Evolutionary conservation across 92 coral and sea anemone species (phyloP).

Genomic region (Desmophyllum pertusum): DNA sequence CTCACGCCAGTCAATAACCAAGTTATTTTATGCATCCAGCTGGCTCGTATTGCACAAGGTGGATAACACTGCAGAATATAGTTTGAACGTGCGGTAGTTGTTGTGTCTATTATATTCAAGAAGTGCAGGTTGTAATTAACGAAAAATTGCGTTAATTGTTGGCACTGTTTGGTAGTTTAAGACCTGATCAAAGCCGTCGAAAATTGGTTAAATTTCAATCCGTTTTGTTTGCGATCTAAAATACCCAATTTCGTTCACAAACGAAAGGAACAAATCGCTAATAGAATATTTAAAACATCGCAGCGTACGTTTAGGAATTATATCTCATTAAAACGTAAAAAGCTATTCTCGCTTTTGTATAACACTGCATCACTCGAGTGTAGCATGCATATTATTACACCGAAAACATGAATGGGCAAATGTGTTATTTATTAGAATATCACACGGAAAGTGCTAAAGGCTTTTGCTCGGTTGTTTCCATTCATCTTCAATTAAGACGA

Average conservation of each 20-base stretch:
- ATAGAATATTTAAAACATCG: neutral
- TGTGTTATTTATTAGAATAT: neutral
- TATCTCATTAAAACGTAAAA: neutral
- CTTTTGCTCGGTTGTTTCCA: neutral
- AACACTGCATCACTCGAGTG: neutral
- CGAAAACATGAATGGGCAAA: neutral
- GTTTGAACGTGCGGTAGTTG: neutral
- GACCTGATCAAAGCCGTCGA: neutral
- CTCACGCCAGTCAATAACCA: neutral
- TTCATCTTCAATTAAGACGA: neutral
- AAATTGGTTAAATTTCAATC: neutral
- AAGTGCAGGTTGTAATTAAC: neutral
- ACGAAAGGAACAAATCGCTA: neutral
- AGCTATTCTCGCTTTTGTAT: neutral
- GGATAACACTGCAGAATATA: neutral
- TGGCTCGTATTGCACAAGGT: neutral
- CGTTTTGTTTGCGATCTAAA: neutral
- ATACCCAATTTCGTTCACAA: neutral
- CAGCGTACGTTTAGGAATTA: neutral
- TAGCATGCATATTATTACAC: too few relatives aligned
- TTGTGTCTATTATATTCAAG: neutral
- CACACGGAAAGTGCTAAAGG: neutral
- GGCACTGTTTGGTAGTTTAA: neutral
- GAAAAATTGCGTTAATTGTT: neutral
- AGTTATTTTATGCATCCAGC: slow-evolving; percentile 2